phyloP scores from a whole-genome alignment of 1,140 invertebrate species.

The Galendromus occidentalis region DNA sequence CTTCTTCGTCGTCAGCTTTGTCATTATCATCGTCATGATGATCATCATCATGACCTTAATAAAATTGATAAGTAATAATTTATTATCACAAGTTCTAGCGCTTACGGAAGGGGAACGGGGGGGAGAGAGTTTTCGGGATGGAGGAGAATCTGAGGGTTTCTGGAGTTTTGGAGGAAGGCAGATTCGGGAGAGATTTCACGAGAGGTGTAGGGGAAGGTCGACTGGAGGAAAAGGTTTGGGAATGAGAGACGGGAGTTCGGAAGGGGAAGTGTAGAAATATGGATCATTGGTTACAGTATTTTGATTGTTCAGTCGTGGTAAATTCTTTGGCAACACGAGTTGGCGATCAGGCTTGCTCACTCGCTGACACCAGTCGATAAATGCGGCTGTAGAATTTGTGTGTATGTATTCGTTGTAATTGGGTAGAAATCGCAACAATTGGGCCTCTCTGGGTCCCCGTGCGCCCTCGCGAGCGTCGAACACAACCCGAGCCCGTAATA shows the following conservation, averaged over 20 bases:
- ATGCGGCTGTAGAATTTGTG: neutral
- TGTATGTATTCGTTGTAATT: neutral
- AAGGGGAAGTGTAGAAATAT: neutral
- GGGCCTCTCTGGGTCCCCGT: neutral
- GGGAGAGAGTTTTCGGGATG: neutral
- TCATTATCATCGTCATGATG: neutral
- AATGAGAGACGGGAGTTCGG: neutral
- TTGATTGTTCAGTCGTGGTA: neutral
- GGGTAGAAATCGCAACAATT: constrained; percentile 9
- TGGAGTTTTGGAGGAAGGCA: neutral
- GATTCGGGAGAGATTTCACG: neutral
- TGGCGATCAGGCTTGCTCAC: neutral
- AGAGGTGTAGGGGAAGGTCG: neutral
- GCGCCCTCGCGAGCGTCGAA: neutral
- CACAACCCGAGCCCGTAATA: neutral
- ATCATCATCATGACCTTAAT: neutral
- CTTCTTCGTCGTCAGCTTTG: neutral
- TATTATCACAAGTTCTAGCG: constrained; percentile 9
- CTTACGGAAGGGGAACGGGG: neutral
- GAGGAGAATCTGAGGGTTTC: neutral
- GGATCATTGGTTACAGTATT: neutral
- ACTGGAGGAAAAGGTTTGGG: neutral
- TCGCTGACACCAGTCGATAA: neutral
- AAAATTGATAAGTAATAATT: neutral
- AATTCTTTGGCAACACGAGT: constrained; percentile 10